phyloP scores from a whole-genome alignment of 2,888 invertebrate species.

The Notodonta ziczac region DNA sequence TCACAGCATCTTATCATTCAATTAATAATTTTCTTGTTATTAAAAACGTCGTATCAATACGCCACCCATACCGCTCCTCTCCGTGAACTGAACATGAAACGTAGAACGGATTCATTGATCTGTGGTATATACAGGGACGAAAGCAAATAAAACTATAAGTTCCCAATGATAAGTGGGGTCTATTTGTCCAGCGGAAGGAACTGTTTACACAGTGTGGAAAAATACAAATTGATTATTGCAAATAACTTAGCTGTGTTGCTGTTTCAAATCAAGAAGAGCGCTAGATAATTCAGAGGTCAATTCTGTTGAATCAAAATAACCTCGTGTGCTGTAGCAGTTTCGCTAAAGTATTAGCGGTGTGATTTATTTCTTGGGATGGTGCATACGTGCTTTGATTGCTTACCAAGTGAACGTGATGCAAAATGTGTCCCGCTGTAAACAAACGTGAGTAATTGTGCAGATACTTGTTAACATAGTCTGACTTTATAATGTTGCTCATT shows the following conservation, averaged over 20 bases:
- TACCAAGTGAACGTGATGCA: constrained; percentile 48
- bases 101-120: constrained; percentile 11
- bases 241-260: constrained; percentile 17
- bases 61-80: constrained; percentile 38
- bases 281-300: constrained; percentile 14
- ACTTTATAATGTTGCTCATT: constrained; percentile 48
- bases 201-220: constrained; percentile 25
- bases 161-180: constrained; percentile 15
- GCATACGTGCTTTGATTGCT: constrained; percentile 52
- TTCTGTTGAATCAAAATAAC: constrained; percentile 17
- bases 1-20: constrained; percentile 52
- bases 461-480: constrained; percentile 50
- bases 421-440: constrained; percentile 55
- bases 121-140: constrained; percentile 14
- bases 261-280: constrained; percentile 20
- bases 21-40: constrained; percentile 50
- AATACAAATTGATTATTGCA: constrained; percentile 27
- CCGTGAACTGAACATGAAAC: constrained; percentile 16
- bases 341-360: constrained; percentile 31
- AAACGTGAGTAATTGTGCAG: constrained; percentile 57
- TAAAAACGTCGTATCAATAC: constrained; percentile 32
- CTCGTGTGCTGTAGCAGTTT: constrained; percentile 18
- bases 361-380: constrained; percentile 35
- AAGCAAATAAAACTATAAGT: constrained; percentile 21
- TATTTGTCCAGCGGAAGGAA: constrained; percentile 27